Evolutionary conservation across 2,888 invertebrate genomes (phyloP).

Genomic region (Perizoma affinitatum): DNA sequence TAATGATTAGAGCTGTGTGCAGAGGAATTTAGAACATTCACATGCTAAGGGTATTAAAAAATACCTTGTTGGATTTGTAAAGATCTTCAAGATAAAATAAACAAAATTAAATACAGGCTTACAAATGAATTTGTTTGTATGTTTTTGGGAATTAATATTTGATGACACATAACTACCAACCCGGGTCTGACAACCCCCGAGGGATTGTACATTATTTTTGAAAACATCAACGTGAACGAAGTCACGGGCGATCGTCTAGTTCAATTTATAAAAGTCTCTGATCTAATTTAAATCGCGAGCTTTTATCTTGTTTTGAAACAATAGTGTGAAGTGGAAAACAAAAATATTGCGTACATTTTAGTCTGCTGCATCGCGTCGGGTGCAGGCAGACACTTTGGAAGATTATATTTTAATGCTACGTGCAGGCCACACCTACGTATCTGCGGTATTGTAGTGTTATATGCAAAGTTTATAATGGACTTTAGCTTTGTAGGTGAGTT

Average conservation of each 20-base stretch:
- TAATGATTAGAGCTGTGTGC: neutral
- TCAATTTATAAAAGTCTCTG: neutral
- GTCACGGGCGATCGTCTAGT: neutral
- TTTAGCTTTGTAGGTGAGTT: slow-evolving; percentile 31
- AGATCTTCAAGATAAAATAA: too few relatives aligned
- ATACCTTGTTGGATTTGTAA: too few relatives aligned
- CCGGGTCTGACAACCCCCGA: too few relatives aligned
- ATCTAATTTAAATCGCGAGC: neutral
- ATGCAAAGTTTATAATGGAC: slow-evolving; percentile 38
- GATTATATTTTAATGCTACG: slow-evolving; percentile 38
- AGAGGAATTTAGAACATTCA: too few relatives aligned
- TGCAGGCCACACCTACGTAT: slow-evolving; percentile 33
- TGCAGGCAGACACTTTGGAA: slow-evolving; percentile 33
- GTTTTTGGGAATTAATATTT: too few relatives aligned
- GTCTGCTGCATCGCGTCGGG: slow-evolving; percentile 16
- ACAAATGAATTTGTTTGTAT: too few relatives aligned
- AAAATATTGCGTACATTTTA: slow-evolving; percentile 25
- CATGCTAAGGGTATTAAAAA: too few relatives aligned
- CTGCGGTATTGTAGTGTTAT: slow-evolving; percentile 28
- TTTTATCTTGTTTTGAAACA: slow-evolving; percentile 20
- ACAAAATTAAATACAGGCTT: too few relatives aligned
- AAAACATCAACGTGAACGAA: too few relatives aligned
- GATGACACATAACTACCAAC: too few relatives aligned
- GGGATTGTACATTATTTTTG: too few relatives aligned
- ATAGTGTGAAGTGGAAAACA: slow-evolving; percentile 22